Base-by-base conservation (phyloP, 2,797 vertebrate genomes). In the Hemitrygon akajei region DNA sequence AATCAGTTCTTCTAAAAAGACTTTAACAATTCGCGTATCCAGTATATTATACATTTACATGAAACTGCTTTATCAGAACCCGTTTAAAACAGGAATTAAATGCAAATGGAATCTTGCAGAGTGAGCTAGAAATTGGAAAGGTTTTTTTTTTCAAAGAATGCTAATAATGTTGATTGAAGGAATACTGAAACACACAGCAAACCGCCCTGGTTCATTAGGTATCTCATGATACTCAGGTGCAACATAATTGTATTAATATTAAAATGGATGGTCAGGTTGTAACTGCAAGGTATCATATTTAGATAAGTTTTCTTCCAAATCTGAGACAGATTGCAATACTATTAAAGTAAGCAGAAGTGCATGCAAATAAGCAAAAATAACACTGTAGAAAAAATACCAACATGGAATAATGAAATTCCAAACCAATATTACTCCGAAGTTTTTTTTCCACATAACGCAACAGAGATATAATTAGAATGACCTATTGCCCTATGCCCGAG, bases 401-500 rank as follows among this genome's bases (percentile, higher is more conserved):
- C 12, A n/a, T 2, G 73, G 69, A 58, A 75, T 93, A 56, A 93
- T 93, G 69, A 93, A 76, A 75, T n/a, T 47, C 47, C 7, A 56
- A 37, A 58, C 37, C 73, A 58, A 58, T 76, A 73, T n/a, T 75
- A 75, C 20, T 93, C 34, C 91, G 47, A 27, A 22, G 4, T 40
- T 47, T 16, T n/a, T n/a, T 93, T 93, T 76, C 11, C n/a, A n/a
- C 30, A 40, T 47, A 93, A 73, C 25, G 56, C 71, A 93, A 75
- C 47, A n/a, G 91, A 76, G 91, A 71, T 71, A 93, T 16, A 93
- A 93, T 93, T 93, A 93, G 91, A 76, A 73, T 92, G 69, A 92
- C 91, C 69, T 16, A 47, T 47, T 92, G 91, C 40, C 37, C 37
- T 30, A 76, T 58, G 16, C 34, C 71, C 91, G 75, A 40, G 27